Percentiles rank a stretch among this genome's conserved stretches.
phyloP scores from a whole-genome alignment of 1,140 invertebrate species.

The Drosophila nigrodunni region DNA sequence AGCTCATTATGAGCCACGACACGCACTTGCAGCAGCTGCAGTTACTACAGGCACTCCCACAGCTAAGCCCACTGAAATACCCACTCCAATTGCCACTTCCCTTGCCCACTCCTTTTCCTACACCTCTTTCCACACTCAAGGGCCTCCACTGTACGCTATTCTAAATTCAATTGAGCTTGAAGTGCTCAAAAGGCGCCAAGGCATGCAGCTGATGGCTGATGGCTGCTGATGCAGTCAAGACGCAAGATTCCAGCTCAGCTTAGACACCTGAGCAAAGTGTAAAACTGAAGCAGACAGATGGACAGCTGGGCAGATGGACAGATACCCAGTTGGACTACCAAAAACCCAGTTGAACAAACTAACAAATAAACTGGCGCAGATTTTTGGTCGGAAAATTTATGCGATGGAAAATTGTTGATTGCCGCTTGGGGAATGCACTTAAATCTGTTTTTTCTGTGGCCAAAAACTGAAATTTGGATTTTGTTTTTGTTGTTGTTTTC shows the following conservation, averaged over 20 bases:
- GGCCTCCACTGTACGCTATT: slow-evolving; percentile 65
- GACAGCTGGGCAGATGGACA: neutral
- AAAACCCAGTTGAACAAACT: neutral
- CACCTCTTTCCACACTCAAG: slow-evolving; percentile 9
- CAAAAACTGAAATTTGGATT: neutral
- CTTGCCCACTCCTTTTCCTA: neutral
- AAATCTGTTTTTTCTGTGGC: slow-evolving; percentile 24
- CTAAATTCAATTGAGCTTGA: slow-evolving; percentile 79
- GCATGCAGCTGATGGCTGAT: slow-evolving; percentile 33
- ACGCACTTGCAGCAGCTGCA: slow-evolving; percentile 54
- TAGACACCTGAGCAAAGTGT: slow-evolving; percentile 17
- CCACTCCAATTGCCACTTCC: too few relatives aligned
- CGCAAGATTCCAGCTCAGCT: slow-evolving; percentile 4
- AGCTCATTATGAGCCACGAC: slow-evolving; percentile 62
- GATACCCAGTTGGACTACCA: neutral
- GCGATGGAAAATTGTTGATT: slow-evolving; percentile 10
- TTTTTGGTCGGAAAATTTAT: neutral
- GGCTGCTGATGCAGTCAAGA: slow-evolving; percentile 29
- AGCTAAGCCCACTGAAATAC: too few relatives aligned
- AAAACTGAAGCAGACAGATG: neutral
- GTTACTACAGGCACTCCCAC: neutral
- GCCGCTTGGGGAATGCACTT: slow-evolving; percentile 15
- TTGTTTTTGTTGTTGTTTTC: neutral
- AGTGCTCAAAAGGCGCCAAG: slow-evolving; percentile 72
- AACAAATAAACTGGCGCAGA: neutral